Conservation (phyloP, 1,140 invertebrate genomes). For the Drosophila suzukii region DNA sequence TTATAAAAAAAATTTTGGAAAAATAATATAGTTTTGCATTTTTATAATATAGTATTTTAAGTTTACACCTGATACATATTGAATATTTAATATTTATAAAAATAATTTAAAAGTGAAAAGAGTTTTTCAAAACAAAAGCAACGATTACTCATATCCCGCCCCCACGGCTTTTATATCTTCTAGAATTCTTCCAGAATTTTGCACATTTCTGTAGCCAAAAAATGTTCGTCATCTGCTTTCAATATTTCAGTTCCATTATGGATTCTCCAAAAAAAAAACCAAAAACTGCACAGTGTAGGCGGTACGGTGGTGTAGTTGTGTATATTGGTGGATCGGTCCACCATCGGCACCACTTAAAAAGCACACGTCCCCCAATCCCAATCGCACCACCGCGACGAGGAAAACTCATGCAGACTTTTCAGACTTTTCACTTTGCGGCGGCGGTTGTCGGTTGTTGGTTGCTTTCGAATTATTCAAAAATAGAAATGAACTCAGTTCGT, state of each 20-base stretch:
- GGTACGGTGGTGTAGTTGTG: conserved; percentile 16
- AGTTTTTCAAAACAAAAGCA: background rate
- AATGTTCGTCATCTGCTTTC: conserved; percentile 51
- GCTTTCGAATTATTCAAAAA: conserved; percentile 83
- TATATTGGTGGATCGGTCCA: conserved; percentile 52
- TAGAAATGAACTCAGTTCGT: conserved; percentile 85
- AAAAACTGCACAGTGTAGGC: conserved; percentile 79
- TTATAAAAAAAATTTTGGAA: too few relatives aligned
- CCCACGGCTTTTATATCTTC: background rate
- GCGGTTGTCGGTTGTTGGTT: conserved; percentile 33
- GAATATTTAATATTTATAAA: too few relatives aligned
- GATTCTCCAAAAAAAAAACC: conserved; percentile 43
- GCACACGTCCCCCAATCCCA: conserved; percentile 53
- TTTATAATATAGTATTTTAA: too few relatives aligned
- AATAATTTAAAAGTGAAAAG: background rate
- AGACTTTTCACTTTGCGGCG: conserved; percentile 74
- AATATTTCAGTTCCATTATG: conserved; percentile 53
- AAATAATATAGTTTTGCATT: too few relatives aligned
- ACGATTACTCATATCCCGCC: conserved; percentile 17
- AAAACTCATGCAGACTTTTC: conserved; percentile 77
- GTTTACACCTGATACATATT: too few relatives aligned
- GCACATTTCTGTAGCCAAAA: conserved; percentile 25
- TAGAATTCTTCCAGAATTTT: conserved; percentile 23
- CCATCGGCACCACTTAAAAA: conserved; percentile 49
- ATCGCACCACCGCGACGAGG: conserved; percentile 43